Evolutionary conservation across 2,888 invertebrate species (phyloP).

Genomic region (Ecliptopera silaceata): DNA sequence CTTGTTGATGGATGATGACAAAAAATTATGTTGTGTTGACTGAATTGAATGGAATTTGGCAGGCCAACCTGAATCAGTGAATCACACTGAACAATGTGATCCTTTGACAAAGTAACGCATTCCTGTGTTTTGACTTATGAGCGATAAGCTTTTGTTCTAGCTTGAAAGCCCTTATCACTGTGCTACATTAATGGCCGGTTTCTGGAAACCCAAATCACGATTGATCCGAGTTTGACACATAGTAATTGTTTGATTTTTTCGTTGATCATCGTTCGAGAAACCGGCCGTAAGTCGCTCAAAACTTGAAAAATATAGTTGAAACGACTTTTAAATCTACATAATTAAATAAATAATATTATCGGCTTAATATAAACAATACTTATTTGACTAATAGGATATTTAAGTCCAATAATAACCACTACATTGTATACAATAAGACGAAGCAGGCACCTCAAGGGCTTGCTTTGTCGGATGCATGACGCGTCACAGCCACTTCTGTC

Average conservation of each 20-base stretch:
- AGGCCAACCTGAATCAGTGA: slow-evolving; percentile 32
- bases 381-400: too few relatives aligned
- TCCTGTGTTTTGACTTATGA: slow-evolving; percentile 24
- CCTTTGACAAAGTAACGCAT: slow-evolving; percentile 10
- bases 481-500: slow-evolving; percentile 32
- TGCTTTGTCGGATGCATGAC: slow-evolving; percentile 31
- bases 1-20: slow-evolving; percentile 53
- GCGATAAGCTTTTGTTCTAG: slow-evolving; percentile 24
- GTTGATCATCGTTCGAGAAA: too few relatives aligned
- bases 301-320: too few relatives aligned
- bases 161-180: too few relatives aligned
- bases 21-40: slow-evolving; percentile 23
- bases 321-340: too few relatives aligned
- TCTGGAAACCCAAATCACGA: too few relatives aligned
- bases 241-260: too few relatives aligned
- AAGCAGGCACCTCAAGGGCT: slow-evolving; percentile 28
- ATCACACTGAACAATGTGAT: slow-evolving; percentile 35
- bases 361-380: too few relatives aligned
- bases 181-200: too few relatives aligned
- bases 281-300: too few relatives aligned
- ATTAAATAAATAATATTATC: too few relatives aligned
- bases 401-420: slow-evolving; percentile 14
- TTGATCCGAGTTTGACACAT: too few relatives aligned
- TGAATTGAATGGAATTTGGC: slow-evolving; percentile 25
- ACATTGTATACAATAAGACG: slow-evolving; percentile 26